Conservation (phyloP, 2,888 invertebrate genomes). For the Lasioglossum leucozonium region DNA sequence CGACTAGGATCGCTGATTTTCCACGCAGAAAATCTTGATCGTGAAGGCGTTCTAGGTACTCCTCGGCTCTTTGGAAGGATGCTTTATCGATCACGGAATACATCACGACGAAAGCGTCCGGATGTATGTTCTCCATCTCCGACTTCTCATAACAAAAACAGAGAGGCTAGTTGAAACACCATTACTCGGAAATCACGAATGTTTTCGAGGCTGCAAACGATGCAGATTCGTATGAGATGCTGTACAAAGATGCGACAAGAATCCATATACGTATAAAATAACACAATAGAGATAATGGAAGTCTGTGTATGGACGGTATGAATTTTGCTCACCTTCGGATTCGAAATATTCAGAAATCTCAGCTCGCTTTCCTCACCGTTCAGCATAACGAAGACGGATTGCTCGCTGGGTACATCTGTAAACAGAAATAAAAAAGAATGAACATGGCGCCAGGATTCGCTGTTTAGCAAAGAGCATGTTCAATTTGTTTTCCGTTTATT, state of each 20-base stretch:
- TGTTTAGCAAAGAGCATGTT: constrained; percentile 15
- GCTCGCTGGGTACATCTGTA: constrained; percentile 90
- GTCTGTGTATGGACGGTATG: background rate
- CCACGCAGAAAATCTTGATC: constrained; percentile 91
- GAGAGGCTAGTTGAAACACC: background rate
- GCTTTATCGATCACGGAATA: constrained; percentile 97
- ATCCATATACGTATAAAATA: background rate
- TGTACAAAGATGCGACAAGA: background rate
- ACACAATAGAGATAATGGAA: background rate
- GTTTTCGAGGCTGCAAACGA: background rate
- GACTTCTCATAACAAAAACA: constrained; percentile 85
- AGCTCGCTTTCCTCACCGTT: constrained; percentile 97
- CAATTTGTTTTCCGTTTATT: constrained; percentile 61
- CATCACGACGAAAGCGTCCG: constrained; percentile 94
- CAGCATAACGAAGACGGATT: constrained; percentile 96
- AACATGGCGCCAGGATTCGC: background rate
- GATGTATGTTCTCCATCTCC: constrained; percentile 89
- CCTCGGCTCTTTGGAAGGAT: constrained; percentile 93
- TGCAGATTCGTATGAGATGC: background rate
- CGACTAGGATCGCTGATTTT: constrained; percentile 94
- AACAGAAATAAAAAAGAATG: constrained; percentile 67
- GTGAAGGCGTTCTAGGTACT: constrained; percentile 91
- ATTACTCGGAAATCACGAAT: background rate
- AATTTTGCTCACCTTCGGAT: constrained; percentile 88
- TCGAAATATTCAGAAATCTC: constrained; percentile 92